Conservation (phyloP, 2,888 invertebrate species). For the Melanostoma scalare region DNA sequence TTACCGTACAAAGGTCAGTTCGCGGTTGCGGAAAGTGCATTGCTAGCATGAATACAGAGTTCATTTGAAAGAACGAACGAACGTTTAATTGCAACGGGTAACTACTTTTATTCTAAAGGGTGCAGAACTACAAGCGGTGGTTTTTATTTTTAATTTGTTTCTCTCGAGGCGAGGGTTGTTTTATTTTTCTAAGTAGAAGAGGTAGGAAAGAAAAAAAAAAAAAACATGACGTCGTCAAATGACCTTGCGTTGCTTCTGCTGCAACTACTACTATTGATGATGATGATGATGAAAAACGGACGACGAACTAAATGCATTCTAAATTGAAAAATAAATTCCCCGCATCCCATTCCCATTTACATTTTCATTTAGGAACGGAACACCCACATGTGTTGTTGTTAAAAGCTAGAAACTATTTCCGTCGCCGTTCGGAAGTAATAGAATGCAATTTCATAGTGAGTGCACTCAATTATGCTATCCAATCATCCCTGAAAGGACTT, state of each 20-base stretch:
- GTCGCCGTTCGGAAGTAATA: conserved; percentile 33
- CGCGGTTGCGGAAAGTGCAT: conserved; percentile 42
- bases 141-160: conserved; percentile 31
- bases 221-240: conserved; percentile 6
- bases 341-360: conserved; percentile 17
- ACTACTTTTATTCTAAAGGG: conserved; percentile 13
- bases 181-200: not conserved
- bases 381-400: conserved; percentile 2
- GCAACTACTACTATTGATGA: too few relatives aligned
- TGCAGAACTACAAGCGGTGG: not conserved
- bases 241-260: conserved; percentile 33
- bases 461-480: conserved; percentile 50
- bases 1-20: conserved; percentile 44
- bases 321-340: conserved; percentile 41
- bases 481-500: conserved; percentile 47
- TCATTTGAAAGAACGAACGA: conserved; percentile 23
- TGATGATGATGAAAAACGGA: conserved; percentile 28
- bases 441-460: conserved; percentile 57
- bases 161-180: not conserved
- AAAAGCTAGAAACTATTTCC: conserved; percentile 28
- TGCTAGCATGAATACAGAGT: conserved; percentile 29
- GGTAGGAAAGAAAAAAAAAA: conserved; percentile 7
- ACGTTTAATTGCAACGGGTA: conserved; percentile 53
- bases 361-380: not conserved
- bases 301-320: conserved; percentile 37